These are phyloP conservation scores for Musca domestica DNA, from an alignment of 1,140 invertebrate genomes.

Conservation along the genomic window DNA sequence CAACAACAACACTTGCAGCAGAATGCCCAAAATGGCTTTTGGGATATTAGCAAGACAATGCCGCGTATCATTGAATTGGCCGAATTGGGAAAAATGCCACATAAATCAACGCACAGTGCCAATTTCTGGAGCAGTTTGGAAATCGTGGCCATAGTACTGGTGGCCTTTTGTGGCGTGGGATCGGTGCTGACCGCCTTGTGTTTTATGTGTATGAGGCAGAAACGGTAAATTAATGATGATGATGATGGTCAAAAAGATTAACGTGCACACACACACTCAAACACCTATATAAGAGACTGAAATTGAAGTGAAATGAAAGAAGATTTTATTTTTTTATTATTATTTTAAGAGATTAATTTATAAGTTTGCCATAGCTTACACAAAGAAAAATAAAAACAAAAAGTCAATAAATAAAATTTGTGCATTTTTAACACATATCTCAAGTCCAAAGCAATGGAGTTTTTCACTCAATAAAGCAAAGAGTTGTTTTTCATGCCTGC, in stretches of 20 bases:
- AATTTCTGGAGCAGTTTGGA: constrained; percentile 67
- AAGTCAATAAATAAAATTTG: too few species aligned
- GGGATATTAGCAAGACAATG: constrained; percentile 36
- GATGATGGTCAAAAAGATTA: background rate
- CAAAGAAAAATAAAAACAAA: too few species aligned
- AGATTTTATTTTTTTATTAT: too few species aligned
- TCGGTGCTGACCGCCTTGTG: constrained; percentile 75
- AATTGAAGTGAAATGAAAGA: background rate
- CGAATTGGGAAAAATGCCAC: constrained; percentile 54
- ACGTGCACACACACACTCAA: background rate
- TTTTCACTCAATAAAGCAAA: too few species aligned
- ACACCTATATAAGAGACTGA: background rate
- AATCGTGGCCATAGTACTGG: constrained; percentile 73
- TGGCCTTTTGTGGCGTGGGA: constrained; percentile 74
- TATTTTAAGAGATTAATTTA: too few species aligned
- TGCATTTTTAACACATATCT: too few species aligned
- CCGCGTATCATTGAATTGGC: constrained; percentile 61
- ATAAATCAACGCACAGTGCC: constrained; percentile 37
- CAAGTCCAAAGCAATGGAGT: too few species aligned
- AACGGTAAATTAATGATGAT: constrained; percentile 57
- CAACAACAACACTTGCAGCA: constrained; percentile 32
- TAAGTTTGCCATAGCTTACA: too few species aligned
- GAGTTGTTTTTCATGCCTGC: too few species aligned
- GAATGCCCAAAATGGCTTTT: constrained; percentile 23
- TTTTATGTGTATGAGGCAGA: constrained; percentile 69